Conservation (phyloP, 1,140 invertebrate species). For the Telenomus remus region DNA sequence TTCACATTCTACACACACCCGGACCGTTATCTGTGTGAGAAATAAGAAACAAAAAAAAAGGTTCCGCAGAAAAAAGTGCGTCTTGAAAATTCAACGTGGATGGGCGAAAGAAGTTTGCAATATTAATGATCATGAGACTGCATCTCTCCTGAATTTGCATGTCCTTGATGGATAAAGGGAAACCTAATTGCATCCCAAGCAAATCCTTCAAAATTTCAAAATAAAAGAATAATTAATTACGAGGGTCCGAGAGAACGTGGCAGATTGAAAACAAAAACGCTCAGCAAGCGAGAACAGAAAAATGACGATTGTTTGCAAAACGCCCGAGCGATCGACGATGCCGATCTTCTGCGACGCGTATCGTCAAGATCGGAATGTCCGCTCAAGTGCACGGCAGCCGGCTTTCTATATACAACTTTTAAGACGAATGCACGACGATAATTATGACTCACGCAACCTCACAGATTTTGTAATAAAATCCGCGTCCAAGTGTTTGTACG, state of each 20-base stretch:
- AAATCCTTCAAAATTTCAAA: neutral
- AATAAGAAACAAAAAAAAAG: neutral
- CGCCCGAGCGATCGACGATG: conserved; percentile 3
- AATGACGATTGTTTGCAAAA: conserved; percentile 32
- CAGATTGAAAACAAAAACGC: neutral
- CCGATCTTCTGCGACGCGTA: conserved; percentile 29
- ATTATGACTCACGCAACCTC: conserved; percentile 58
- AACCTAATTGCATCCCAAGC: conserved; percentile 11
- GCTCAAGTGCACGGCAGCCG: conserved; percentile 32
- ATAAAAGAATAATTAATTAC: conserved; percentile 12
- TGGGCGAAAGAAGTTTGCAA: neutral
- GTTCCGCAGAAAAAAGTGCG: neutral
- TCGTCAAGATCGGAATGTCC: conserved; percentile 43
- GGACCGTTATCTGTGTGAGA: too few species aligned
- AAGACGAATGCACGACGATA: conserved; percentile 47
- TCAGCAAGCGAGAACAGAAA: neutral
- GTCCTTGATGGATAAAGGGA: neutral
- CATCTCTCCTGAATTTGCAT: conserved; percentile 15
- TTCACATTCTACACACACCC: too few species aligned
- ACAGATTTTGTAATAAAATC: conserved; percentile 58
- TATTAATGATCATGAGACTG: conserved; percentile 20
- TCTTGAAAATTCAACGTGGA: neutral
- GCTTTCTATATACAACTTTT: conserved; percentile 39
- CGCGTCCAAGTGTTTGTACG: conserved; percentile 5
- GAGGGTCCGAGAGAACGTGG: neutral